Percentiles rank a stretch among this genome's conserved stretches.
These are phyloP conservation scores for Enteromius anoplus DNA, from an alignment of 2,797 vertebrate species.

Conservation along the genomic window DNA sequence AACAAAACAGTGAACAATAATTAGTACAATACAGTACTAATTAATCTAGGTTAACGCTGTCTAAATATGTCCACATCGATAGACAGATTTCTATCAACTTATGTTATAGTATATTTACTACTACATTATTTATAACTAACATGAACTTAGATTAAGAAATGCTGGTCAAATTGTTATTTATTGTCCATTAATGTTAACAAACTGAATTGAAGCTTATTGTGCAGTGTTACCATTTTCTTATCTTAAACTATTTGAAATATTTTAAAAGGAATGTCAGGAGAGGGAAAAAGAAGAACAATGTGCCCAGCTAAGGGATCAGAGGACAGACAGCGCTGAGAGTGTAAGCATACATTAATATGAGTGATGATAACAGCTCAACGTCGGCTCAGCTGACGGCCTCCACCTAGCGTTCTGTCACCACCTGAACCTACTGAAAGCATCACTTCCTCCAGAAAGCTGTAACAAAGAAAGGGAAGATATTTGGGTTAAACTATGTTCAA, in stretches of 20 bases:
- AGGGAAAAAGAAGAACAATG: slow-evolving; percentile 10
- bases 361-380: slow-evolving; percentile 61
- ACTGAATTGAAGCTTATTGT: not conserved
- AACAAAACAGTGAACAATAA: not conserved
- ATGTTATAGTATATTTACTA: not conserved
- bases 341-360: slow-evolving; percentile 9
- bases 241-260: not conserved
- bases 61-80: not conserved
- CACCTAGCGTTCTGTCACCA: slow-evolving; percentile 60
- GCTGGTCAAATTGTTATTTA: not conserved
- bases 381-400: slow-evolving; percentile 65
- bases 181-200: not conserved
- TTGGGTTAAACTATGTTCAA: not conserved
- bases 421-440: slow-evolving; percentile 61
- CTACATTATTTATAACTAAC: not conserved
- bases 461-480: not conserved
- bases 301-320: slow-evolving; percentile 23
- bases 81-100: not conserved
- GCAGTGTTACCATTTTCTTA: not conserved
- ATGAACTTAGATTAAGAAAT: not conserved
- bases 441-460: slow-evolving; percentile 79
- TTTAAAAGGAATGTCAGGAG: slow-evolving; percentile 54
- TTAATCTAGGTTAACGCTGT: slow-evolving; percentile 1
- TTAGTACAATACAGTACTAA: not conserved
- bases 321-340: slow-evolving; percentile 14